A percentile compares a stretch with the other conserved stretches of the same genome.
Conservation (phyloP, 2,888 invertebrate genomes). For the Standfussiana lucernea region DNA sequence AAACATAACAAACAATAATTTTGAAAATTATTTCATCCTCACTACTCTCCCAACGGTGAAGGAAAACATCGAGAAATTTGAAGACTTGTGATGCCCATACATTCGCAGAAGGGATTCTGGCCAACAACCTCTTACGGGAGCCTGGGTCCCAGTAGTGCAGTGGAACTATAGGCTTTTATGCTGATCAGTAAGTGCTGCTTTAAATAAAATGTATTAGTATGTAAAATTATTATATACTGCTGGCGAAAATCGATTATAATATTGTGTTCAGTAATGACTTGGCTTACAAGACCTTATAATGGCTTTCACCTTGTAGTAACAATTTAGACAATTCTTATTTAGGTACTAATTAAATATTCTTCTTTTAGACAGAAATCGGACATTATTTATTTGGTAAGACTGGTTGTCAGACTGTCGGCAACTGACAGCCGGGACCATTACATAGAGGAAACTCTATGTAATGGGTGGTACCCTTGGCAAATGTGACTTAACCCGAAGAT, state of each 20-base stretch:
- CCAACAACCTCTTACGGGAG: not conserved
- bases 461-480: too few relatives aligned
- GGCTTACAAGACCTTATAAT: conserved; percentile 29
- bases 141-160: not conserved
- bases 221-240: conserved; percentile 33
- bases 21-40: not conserved
- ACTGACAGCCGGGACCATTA: too few relatives aligned
- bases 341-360: not conserved
- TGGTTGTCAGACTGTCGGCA: too few relatives aligned
- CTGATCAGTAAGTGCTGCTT: not conserved
- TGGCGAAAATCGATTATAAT: conserved; percentile 49
- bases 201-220: conserved; percentile 33
- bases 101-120: not conserved
- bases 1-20: not conserved
- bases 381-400: not conserved
- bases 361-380: not conserved
- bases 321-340: conserved; percentile 12
- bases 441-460: too few relatives aligned
- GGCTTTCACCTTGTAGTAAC: conserved; percentile 26
- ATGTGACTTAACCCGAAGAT: too few relatives aligned
- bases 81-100: not conserved
- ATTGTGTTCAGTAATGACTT: conserved; percentile 37
- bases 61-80: not conserved
- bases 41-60: not conserved
- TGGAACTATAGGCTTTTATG: not conserved